These are phyloP conservation scores for Netelia melanura DNA, from an alignment of 2,888 invertebrate species.

Conservation along the genomic window DNA sequence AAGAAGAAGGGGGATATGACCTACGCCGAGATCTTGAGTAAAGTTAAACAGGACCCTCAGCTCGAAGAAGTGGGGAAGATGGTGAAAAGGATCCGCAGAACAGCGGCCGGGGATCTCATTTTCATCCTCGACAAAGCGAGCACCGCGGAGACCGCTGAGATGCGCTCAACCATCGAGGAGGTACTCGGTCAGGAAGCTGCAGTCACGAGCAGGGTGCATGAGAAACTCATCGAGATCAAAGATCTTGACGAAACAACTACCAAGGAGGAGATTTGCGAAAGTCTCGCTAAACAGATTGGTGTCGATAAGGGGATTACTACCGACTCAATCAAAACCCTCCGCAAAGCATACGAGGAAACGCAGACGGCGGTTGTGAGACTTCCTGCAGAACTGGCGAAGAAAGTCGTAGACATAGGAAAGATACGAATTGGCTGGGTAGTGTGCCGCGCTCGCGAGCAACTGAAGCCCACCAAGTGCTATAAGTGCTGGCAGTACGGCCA, in stretches of 20 bases:
- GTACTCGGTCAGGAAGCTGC: conserved; percentile 1
- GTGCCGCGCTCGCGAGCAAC: conserved; percentile 30
- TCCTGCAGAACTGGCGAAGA: conserved; percentile 16
- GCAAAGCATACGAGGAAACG: conserved; percentile 39
- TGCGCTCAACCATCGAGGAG: neutral
- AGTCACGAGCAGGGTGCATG: conserved; percentile 1
- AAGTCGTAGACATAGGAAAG: conserved; percentile 2
- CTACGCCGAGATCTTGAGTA: neutral
- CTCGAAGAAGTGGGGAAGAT: neutral
- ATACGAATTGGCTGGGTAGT: conserved; percentile 41
- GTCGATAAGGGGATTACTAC: too few species aligned
- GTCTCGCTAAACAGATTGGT: too few species aligned
- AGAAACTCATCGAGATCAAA: conserved; percentile 37
- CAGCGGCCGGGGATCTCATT: conserved; percentile 1
- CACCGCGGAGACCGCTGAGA: neutral
- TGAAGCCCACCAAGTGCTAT: conserved; percentile 39
- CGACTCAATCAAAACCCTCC: conserved; percentile 34
- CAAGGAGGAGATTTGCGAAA: conserved; percentile 23
- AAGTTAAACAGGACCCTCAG: neutral
- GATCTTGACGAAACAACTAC: conserved; percentile 62
- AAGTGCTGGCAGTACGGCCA: conserved; percentile 56
- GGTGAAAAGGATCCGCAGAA: neutral
- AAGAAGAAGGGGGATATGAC: neutral
- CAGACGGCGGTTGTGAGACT: conserved; percentile 46
- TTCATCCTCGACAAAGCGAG: neutral